phyloP scores from a whole-genome alignment of 2,797 vertebrate species.

The Girardinus metallicus region DNA sequence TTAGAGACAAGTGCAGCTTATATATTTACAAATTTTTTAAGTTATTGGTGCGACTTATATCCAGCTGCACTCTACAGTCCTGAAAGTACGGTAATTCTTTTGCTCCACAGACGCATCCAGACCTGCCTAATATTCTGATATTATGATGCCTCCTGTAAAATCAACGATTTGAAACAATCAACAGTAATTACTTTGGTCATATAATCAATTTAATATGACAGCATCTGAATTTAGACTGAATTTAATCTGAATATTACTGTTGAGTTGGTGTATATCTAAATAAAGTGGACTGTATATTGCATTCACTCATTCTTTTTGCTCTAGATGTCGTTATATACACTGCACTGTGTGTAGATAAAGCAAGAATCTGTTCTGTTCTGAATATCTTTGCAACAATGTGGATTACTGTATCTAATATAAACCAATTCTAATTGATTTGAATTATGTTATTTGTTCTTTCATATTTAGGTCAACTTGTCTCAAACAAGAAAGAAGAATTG shows the following conservation, averaged over 20 bases:
- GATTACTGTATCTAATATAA: neutral
- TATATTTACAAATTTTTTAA: neutral
- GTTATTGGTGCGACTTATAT: too few species aligned
- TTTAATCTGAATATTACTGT: neutral
- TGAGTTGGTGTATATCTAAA: neutral
- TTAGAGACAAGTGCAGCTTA: neutral
- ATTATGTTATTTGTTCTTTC: neutral
- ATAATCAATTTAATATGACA: too few species aligned
- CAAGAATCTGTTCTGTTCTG: neutral
- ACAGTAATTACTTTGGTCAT: too few species aligned
- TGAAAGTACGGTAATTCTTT: neutral
- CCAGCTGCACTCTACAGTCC: neutral
- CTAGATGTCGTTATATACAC: neutral
- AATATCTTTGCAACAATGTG: neutral
- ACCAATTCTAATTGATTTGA: neutral
- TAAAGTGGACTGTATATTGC: neutral
- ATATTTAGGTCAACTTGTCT: conserved; percentile 52
- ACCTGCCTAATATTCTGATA: neutral
- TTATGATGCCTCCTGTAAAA: neutral
- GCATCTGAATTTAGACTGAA: neutral
- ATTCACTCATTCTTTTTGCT: neutral
- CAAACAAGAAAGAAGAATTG: conserved; percentile 61
- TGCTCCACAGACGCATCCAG: neutral
- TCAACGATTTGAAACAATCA: too few species aligned
- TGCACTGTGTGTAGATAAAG: neutral